Evolutionary conservation across 92 coral and sea anemone genomes (phyloP).

Genomic region (Zoanthus sansibaricus): DNA sequence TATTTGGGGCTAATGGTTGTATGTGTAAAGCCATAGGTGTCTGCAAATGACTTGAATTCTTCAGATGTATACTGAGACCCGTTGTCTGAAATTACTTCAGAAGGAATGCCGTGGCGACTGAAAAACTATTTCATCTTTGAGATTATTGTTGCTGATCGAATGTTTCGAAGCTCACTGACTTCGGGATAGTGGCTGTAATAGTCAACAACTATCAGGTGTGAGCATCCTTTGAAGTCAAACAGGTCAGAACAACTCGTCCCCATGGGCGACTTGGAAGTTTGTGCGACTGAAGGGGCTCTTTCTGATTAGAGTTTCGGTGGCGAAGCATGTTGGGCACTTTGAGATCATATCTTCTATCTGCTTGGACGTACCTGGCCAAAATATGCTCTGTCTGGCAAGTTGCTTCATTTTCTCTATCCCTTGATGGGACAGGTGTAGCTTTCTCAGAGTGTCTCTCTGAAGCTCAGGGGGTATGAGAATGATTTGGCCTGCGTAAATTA

Average conservation of each 20-base stretch:
- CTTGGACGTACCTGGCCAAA: slow-evolving; percentile 69
- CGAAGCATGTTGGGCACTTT: slow-evolving; percentile 50
- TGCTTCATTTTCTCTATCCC: slow-evolving; percentile 69
- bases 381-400: slow-evolving; percentile 53
- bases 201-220: slow-evolving; percentile 32
- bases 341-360: slow-evolving; percentile 60
- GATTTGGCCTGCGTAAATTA: neutral
- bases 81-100: slow-evolving; percentile 38
- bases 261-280: slow-evolving; percentile 58
- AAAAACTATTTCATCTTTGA: slow-evolving; percentile 32
- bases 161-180: slow-evolving; percentile 20
- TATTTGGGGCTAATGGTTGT: slow-evolving; percentile 46
- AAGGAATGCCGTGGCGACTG: slow-evolving; percentile 39
- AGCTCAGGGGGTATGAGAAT: slow-evolving; percentile 37
- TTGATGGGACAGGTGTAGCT: slow-evolving; percentile 64
- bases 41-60: slow-evolving; percentile 42
- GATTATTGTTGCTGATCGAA: slow-evolving; percentile 34
- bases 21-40: slow-evolving; percentile 36
- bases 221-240: slow-evolving; percentile 23
- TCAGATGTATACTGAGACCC: slow-evolving; percentile 50
- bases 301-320: slow-evolving; percentile 35
- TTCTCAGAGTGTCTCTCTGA: slow-evolving; percentile 57
- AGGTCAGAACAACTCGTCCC: slow-evolving; percentile 54
- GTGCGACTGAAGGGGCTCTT: no score
- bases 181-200: slow-evolving; percentile 44